Conservation (phyloP, 2,797 vertebrate genomes). For the Coluber constrictor region DNA sequence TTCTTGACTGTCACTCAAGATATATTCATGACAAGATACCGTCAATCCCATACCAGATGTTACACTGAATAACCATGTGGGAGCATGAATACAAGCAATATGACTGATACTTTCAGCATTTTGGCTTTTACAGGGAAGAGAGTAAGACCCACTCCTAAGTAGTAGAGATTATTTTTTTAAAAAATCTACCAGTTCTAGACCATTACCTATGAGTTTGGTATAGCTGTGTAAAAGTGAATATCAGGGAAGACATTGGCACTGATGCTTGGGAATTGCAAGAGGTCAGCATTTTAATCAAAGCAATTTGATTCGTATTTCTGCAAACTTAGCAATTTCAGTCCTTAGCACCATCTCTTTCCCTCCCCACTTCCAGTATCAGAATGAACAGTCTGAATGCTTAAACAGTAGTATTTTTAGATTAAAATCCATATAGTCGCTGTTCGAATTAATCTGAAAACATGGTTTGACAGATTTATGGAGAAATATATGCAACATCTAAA, state of each 20-base stretch:
- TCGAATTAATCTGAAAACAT: not conserved
- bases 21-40: constrained; percentile 20
- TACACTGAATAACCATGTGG: not conserved
- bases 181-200: not conserved
- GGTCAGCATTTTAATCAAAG: not conserved
- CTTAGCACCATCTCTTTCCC: not conserved
- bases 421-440: not conserved
- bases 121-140: constrained; percentile 1
- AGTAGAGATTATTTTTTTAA: not conserved
- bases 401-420: not conserved
- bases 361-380: not conserved
- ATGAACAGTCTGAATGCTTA: not conserved
- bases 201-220: not conserved
- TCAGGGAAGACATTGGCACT: not conserved
- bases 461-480: not conserved
- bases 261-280: not conserved
- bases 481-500: not conserved
- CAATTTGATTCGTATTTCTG: not conserved
- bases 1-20: constrained; percentile 31
- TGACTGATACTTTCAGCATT: constrained; percentile 13
- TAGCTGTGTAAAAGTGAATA: not conserved
- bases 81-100: not conserved
- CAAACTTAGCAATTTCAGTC: not conserved
- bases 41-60: not conserved
- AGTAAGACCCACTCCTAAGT: not conserved